Base-by-base conservation (phyloP, 2,113 vertebrate species). In the Scytalopus superciliaris region DNA sequence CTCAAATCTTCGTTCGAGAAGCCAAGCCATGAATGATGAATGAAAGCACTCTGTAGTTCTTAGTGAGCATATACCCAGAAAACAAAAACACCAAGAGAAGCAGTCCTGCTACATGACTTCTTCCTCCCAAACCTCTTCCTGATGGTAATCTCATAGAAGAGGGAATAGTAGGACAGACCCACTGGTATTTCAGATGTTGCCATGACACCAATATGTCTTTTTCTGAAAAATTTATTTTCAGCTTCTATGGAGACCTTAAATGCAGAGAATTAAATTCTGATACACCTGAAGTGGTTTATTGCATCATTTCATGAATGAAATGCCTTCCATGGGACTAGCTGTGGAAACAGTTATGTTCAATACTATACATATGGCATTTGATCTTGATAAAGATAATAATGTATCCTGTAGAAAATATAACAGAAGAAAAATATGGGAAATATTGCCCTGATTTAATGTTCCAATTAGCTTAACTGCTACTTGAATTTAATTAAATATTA, bases 401-500 rank as follows among this genome's bases (percentile, higher is more conserved):
- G 2, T 49, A 39, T 55, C n/a, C 42, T 45, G 25, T 42, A 68
- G n/a, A 35, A 84, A 94, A 81, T 47, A 59, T 3, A 53, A 40
- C 10, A 57, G 33, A 39, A 53, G n/a, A 72, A 79, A 93, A 62
- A 39, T 13, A 68, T 12, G 23, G 70, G 18, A 62, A 85, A 89
- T 66, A 76, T 14, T 53, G 27, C 59, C 60, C n/a, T 74, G 33
- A 85, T 76, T 67, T 87, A 89, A 85, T 90, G 63, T 16, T 85
- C 42, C 78, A 74, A 76, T 94, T 85, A 91, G 22, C 53, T 87
- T 89, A 84, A 87, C 78, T 68, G 50, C 39, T 79, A 47, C 63
- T 80, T 92, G 37, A 80, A 96, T 66, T 59, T 89, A 80, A 80
- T 95, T 88, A 91, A 91, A 63, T 74, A 30, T 84, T 84, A 53